Conservation (phyloP, 2,113 vertebrate species). For the Ceyx cyanopectus region DNA sequence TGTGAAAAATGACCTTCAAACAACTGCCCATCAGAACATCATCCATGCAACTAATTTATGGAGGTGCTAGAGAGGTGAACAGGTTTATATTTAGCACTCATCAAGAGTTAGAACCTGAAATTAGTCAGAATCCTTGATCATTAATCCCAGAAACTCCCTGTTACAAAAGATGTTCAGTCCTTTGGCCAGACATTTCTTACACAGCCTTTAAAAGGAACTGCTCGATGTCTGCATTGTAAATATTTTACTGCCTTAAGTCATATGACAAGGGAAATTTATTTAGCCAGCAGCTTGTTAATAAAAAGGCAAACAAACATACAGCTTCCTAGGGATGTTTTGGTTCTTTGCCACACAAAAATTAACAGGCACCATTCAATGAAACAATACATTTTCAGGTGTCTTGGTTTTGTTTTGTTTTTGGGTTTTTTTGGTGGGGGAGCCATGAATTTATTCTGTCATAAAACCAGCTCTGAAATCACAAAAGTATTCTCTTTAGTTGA, state of each 20-base stretch:
- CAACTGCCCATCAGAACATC: background rate
- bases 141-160: conserved; percentile 32
- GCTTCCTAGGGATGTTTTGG: conserved; percentile 17
- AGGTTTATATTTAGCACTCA: conserved; percentile 36
- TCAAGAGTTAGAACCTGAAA: conserved; percentile 10
- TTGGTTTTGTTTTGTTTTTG: background rate
- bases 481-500: background rate
- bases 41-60: background rate
- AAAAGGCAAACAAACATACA: conserved; percentile 43
- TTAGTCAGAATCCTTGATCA: conserved; percentile 32
- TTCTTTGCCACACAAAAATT: conserved; percentile 51
- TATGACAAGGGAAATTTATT: conserved; percentile 53
- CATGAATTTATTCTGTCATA: conserved; percentile 7
- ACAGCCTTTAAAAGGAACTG: conserved; percentile 20
- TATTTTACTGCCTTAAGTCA: conserved; percentile 43
- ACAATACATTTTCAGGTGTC: background rate
- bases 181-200: conserved; percentile 37
- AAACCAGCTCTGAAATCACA: conserved; percentile 19
- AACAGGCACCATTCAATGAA: conserved; percentile 34
- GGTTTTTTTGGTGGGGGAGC: background rate
- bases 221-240: conserved; percentile 1
- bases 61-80: background rate
- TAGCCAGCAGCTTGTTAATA: conserved; percentile 54
- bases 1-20: conserved; percentile 22
- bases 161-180: background rate